Evolutionary conservation across 2,888 invertebrate species (phyloP).

Genomic region (Phengaris alcon): DNA sequence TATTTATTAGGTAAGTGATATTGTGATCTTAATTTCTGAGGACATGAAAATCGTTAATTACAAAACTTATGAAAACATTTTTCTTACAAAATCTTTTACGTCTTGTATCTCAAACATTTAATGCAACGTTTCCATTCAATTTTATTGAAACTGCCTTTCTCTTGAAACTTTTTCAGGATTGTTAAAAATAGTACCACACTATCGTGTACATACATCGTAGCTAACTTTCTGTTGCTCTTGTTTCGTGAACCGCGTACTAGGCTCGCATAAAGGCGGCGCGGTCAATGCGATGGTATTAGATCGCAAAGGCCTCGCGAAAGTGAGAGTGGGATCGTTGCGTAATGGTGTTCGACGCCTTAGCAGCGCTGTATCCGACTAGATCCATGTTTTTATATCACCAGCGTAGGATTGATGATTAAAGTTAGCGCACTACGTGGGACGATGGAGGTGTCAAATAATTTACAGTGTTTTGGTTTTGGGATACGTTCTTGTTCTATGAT

Average conservation of each 20-base stretch:
- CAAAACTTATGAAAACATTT: too few species aligned
- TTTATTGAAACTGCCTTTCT: too few species aligned
- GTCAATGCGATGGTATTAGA: conserved; percentile 55
- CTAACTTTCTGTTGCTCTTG: conserved; percentile 14
- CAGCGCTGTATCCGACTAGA: conserved; percentile 28
- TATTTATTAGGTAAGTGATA: too few species aligned
- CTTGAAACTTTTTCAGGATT: not conserved
- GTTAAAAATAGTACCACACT: not conserved
- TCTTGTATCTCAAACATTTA: too few species aligned
- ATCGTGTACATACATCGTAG: too few species aligned
- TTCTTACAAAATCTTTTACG: too few species aligned
- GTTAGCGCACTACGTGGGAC: conserved; percentile 33
- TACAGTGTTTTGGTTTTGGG: conserved; percentile 24
- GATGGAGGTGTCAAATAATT: conserved; percentile 30
- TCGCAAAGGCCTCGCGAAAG: conserved; percentile 65
- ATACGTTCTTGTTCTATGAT: not conserved
- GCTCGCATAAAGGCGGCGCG: conserved; percentile 50
- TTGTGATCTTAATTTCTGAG: too few species aligned
- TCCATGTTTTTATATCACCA: conserved; percentile 36
- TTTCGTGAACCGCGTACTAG: conserved; percentile 46
- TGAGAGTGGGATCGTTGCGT: conserved; percentile 72
- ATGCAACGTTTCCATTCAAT: too few species aligned
- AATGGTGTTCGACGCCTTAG: conserved; percentile 46
- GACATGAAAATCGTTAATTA: too few species aligned
- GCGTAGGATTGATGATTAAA: conserved; percentile 40